A percentile compares a stretch with the other conserved stretches of the same genome.
These are phyloP conservation scores for Chironomus striatipennis DNA, from an alignment of 1,140 invertebrate species.

Conservation along the genomic window DNA sequence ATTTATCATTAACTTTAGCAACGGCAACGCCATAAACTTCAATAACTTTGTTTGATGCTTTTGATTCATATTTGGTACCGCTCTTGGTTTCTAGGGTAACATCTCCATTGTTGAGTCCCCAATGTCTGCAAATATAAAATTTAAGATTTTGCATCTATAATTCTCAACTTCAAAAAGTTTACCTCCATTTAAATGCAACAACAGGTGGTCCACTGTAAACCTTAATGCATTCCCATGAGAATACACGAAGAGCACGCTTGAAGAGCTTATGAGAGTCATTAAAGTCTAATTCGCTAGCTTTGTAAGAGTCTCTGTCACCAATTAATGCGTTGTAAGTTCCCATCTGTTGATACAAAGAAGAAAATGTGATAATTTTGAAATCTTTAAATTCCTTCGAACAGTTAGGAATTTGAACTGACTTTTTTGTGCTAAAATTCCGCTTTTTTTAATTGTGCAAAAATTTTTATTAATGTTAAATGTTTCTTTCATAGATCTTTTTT, in stretches of 20 bases:
- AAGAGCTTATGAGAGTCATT: neutral
- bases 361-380: no score
- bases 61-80: neutral
- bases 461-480: no score
- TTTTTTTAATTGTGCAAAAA: no score
- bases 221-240: neutral
- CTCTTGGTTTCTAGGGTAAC: neutral
- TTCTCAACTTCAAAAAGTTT: neutral
- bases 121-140: neutral
- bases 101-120: neutral
- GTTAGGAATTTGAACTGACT: no score
- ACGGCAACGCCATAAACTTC: neutral
- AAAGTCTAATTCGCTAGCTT: neutral
- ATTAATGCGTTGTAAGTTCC: neutral
- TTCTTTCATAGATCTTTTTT: no score
- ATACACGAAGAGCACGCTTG: neutral
- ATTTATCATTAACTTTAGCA: neutral
- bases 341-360: no score
- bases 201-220: slow-evolving; percentile 5
- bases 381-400: no score
- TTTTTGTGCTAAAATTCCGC: no score
- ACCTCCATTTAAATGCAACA: neutral
- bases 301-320: neutral
- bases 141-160: no score
- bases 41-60: neutral